Evolutionary conservation across 2,797 vertebrate species (phyloP).

Genomic region (Poeciliopsis paucimaculata): DNA sequence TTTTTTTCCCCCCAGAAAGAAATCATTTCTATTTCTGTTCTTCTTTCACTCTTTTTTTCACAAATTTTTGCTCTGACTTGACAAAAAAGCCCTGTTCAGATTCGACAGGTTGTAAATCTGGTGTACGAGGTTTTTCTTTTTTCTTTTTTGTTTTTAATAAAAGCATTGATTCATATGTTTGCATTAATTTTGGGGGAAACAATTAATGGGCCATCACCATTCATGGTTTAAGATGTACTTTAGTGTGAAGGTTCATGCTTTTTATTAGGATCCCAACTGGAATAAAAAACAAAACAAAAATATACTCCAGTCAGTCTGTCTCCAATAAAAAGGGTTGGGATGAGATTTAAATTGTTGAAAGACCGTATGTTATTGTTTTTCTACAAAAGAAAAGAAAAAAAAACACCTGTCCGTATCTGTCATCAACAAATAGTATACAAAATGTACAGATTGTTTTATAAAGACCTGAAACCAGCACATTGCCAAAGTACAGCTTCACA

Average conservation of each 20-base stretch:
- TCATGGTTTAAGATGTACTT: background rate
- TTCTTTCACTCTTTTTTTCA: slow-evolving; percentile 27
- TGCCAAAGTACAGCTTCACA: background rate
- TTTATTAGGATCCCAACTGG: background rate
- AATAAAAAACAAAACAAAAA: background rate
- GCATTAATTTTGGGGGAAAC: slow-evolving; percentile 3
- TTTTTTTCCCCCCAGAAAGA: slow-evolving; percentile 22
- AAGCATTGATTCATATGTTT: slow-evolving; percentile 50
- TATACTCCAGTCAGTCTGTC: background rate
- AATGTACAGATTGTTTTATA: background rate
- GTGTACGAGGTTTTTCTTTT: slow-evolving; percentile 50
- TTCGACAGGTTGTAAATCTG: slow-evolving; percentile 40
- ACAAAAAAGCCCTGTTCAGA: slow-evolving; percentile 2
- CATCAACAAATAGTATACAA: background rate
- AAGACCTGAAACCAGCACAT: background rate
- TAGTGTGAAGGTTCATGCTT: background rate
- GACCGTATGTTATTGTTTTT: background rate
- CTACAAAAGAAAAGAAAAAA: background rate
- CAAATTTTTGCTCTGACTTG: background rate
- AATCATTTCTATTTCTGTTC: slow-evolving; percentile 28
- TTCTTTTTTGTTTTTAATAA: slow-evolving; percentile 44
- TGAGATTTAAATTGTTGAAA: background rate
- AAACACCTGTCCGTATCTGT: background rate
- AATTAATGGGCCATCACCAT: no score
- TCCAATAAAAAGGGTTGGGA: background rate